These are phyloP conservation scores for Tautogolabrus adspersus DNA, from an alignment of 2,113 vertebrate species.

Conservation along the genomic window DNA sequence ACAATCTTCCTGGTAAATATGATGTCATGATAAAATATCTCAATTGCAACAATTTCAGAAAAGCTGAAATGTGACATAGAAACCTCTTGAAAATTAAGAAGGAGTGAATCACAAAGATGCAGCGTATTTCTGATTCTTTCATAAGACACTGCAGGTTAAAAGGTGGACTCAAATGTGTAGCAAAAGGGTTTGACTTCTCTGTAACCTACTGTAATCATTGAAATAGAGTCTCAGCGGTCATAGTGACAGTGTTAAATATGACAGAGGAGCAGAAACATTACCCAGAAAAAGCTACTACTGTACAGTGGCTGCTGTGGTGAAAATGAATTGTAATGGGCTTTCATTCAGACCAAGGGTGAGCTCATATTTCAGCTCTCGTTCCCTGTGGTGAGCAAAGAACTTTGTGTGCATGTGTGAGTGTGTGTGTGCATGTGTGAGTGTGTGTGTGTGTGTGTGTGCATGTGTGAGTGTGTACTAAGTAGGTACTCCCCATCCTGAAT, in stretches of 20 bases:
- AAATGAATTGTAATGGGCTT: conserved; percentile 69
- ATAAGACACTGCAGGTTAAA: neutral
- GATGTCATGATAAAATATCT: conserved; percentile 18
- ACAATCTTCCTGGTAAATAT: conserved; percentile 19
- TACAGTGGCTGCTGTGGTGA: conserved; percentile 50
- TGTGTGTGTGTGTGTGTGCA: too few relatives aligned
- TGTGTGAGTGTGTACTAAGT: conserved; percentile 20
- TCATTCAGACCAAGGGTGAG: conserved; percentile 61
- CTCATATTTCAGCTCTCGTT: conserved; percentile 64
- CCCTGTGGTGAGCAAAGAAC: conserved; percentile 33
- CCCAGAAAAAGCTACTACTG: conserved; percentile 40
- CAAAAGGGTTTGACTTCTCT: conserved; percentile 1
- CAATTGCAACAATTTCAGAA: conserved; percentile 11
- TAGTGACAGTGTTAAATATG: conserved; percentile 30
- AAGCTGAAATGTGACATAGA: neutral
- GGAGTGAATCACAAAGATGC: conserved; percentile 9
- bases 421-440: neutral
- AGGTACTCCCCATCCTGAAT: conserved; percentile 52
- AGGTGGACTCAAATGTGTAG: neutral
- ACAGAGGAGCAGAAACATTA: conserved; percentile 24
- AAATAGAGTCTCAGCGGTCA: conserved; percentile 14
- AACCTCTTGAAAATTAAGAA: neutral
- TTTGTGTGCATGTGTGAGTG: conserved; percentile 9
- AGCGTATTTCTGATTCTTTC: conserved; percentile 2
- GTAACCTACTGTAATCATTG: conserved; percentile 6